Conservation (phyloP, 2,113 vertebrate species). For the mouse (Mus musculus) region DNA sequence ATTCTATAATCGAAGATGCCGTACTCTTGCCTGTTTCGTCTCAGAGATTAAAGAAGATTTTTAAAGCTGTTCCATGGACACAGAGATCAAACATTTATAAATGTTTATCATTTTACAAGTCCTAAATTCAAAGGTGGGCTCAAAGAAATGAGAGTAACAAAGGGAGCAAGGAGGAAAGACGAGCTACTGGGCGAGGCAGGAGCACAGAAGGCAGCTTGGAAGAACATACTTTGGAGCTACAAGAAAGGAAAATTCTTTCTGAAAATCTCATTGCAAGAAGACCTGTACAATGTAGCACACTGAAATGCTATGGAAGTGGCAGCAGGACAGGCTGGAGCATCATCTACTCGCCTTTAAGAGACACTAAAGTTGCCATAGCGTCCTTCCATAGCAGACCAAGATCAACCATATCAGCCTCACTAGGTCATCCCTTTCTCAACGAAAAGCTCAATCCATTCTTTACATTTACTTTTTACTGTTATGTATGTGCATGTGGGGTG, state of each 20-base stretch:
- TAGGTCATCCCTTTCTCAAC: not conserved
- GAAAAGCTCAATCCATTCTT: not conserved
- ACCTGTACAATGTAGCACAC: not conserved
- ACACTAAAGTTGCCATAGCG: not conserved
- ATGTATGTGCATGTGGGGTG: not conserved
- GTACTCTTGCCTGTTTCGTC: conserved; percentile 70
- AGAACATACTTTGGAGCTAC: not conserved
- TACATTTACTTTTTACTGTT: not conserved
- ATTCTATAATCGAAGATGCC: conserved; percentile 73
- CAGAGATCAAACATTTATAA: conserved; percentile 78
- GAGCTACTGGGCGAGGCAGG: not conserved
- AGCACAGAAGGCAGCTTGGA: conserved; percentile 11
- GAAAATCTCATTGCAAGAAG: not conserved
- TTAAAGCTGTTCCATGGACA: conserved; percentile 73
- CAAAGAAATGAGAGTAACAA: conserved; percentile 46
- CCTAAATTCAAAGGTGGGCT: conserved; percentile 75
- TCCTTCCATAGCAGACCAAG: not conserved
- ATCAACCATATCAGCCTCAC: not conserved
- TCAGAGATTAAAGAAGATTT: conserved; percentile 80
- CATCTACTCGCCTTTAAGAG: not conserved
- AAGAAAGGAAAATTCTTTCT: conserved; percentile 15
- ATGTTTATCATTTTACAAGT: conserved; percentile 77
- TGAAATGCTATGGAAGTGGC: not conserved
- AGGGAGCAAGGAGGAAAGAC: conserved; percentile 15
- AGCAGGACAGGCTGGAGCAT: not conserved